phyloP scores from a whole-genome alignment of 2,888 invertebrate species.

The Rhogogaster chlorosoma region DNA sequence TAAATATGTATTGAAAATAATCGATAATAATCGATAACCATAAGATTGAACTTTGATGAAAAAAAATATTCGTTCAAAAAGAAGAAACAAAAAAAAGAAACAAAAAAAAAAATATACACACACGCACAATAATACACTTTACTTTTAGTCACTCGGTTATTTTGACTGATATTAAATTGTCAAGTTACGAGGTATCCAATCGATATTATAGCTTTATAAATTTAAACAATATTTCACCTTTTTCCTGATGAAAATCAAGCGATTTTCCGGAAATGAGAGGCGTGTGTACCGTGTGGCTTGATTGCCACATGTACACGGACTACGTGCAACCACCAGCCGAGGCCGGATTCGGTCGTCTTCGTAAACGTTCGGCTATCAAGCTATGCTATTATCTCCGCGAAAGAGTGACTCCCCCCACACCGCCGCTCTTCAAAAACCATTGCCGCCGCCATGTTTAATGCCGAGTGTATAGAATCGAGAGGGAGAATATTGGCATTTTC shows the following conservation, averaged over 20 bases:
- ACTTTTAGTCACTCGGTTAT: background rate
- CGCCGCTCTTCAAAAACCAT: conserved; percentile 10
- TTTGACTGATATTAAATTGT: background rate
- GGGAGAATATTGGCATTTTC: conserved; percentile 34
- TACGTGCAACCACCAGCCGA: conserved; percentile 67
- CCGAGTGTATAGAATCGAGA: conserved; percentile 30
- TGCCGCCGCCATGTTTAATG: conserved; percentile 44
- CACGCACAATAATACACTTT: background rate
- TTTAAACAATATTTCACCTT: background rate
- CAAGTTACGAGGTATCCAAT: background rate
- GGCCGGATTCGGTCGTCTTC: conserved; percentile 52
- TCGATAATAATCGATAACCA: background rate
- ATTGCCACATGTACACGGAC: conserved; percentile 74
- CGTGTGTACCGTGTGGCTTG: conserved; percentile 72
- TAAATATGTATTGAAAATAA: background rate
- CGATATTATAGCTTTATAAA: background rate
- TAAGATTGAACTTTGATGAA: background rate
- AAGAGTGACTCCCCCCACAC: conserved; percentile 21
- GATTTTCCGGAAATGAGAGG: conserved; percentile 59
- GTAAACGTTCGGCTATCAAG: conserved; percentile 61
- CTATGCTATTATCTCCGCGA: conserved; percentile 48
- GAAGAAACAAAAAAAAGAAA: background rate
- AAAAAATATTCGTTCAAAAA: background rate
- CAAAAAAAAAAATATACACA: background rate
- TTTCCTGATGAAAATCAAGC: conserved; percentile 35